Conservation (phyloP, 2,113 vertebrate species). For the Tyto alba region DNA sequence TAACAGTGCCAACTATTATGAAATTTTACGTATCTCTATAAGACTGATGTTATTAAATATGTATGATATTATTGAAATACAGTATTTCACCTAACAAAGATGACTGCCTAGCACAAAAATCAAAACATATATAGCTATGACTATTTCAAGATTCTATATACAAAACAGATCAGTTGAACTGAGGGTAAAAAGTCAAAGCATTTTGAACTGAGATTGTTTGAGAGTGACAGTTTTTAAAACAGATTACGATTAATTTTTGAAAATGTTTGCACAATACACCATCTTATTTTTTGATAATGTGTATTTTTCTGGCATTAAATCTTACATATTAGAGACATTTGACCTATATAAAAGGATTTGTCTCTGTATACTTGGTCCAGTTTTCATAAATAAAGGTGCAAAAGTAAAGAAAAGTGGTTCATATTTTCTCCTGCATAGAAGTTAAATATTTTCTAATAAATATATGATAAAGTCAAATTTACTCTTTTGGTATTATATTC, state of each 20-base stretch:
- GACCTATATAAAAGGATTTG: neutral
- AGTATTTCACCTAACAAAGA: neutral
- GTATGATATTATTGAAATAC: neutral
- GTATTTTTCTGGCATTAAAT: neutral
- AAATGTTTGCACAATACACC: neutral
- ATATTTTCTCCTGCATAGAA: neutral
- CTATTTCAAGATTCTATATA: neutral
- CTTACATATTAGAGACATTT: neutral
- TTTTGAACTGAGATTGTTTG: neutral
- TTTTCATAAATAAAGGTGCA: neutral
- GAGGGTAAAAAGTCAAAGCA: neutral
- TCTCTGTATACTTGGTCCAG: neutral
- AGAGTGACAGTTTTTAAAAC: neutral
- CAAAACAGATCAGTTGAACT: neutral
- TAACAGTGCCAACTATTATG: neutral
- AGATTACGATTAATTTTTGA: neutral
- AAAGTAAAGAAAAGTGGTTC: neutral
- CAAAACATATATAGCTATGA: neutral
- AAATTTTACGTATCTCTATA: neutral
- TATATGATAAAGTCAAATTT: neutral
- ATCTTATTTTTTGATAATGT: neutral
- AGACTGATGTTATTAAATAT: neutral
- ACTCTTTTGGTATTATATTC: neutral
- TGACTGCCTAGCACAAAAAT: neutral
- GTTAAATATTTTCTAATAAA: neutral